These are phyloP conservation scores for Drosophila quadrilineata DNA, from an alignment of 1,140 invertebrate species.

Conservation along the genomic window DNA sequence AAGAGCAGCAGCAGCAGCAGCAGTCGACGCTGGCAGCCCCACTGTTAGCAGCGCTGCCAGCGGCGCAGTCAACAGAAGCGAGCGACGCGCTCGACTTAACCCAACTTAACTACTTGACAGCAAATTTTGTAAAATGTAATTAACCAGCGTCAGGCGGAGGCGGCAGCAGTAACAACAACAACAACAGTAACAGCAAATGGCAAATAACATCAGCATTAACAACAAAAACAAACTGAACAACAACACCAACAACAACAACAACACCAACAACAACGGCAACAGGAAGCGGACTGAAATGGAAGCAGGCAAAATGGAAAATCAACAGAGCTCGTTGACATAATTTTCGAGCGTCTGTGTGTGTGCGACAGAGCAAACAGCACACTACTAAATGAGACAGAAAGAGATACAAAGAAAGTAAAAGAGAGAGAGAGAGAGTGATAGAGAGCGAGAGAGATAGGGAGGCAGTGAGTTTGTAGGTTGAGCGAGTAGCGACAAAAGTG, in stretches of 20 bases:
- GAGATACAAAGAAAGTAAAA: neutral
- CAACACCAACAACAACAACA: slow-evolving; percentile 25
- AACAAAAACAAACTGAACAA: slow-evolving; percentile 35
- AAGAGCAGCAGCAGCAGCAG: slow-evolving; percentile 30
- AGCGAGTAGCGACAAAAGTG: no score
- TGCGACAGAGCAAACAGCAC: slow-evolving; percentile 9
- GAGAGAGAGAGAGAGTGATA: neutral
- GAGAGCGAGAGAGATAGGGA: neutral
- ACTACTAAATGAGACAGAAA: neutral
- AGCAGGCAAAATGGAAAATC: slow-evolving; percentile 66
- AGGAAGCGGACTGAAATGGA: slow-evolving; percentile 42
- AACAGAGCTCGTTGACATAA: slow-evolving; percentile 80
- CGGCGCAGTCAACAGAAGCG: neutral
- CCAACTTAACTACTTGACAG: slow-evolving; percentile 80
- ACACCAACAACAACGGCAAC: slow-evolving; percentile 3
- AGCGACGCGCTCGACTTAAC: slow-evolving; percentile 65
- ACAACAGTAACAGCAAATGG: slow-evolving; percentile 23
- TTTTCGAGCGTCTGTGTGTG: slow-evolving; percentile 60
- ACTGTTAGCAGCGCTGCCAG: slow-evolving; percentile 2
- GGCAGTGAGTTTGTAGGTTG: no score
- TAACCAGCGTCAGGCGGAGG: slow-evolving; percentile 69
- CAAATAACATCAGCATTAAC: slow-evolving; percentile 52
- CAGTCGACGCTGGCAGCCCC: slow-evolving; percentile 7
- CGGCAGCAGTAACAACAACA: slow-evolving; percentile 28
- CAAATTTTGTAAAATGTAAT: slow-evolving; percentile 81